Evolutionary conservation across 2,888 invertebrate genomes (phyloP), one percentile per base, ranked within the genome.

Genomic region (Apoderus coryli): DNA sequence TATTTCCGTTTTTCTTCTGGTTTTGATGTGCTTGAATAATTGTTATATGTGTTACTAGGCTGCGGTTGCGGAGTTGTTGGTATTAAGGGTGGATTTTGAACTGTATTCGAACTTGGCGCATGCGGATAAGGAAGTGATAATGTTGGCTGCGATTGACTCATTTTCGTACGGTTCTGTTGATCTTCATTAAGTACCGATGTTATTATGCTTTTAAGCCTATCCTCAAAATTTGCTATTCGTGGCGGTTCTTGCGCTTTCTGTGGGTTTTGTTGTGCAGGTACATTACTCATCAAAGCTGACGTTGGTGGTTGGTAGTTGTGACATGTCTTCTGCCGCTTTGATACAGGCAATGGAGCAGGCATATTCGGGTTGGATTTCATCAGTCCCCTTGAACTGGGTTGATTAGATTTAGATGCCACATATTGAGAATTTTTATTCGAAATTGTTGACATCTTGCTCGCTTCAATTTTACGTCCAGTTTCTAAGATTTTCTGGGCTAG

Each of bases 401-500:
- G 36, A 31, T 44, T 42, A 7, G 39, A 34, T 13, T 44, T 45
- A 3, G 37, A 26, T 23, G 24, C 26, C 16, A 40, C 27, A 24
- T 31, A 40, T 12, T 39, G 39, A 27, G 38, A 35, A 22, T 36
- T 35, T 39, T 45, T 43, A 22, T 40, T 44, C 27, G 31, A 42
- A 16, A 42, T 40, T 7, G 53, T 47, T 4, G 52, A 52, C 25
- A 72, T 61, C 57, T 82, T 79, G 22, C 79, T 80, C 4, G 85
- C 84, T 59, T 89, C 88, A 35, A 88, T 79, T 60, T 88, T 86
- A 2, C 88, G 65, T 4, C 88, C 86, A 0, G 84, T 85, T 57
- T 88, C 88, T 19, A 88, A 60, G 42, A 89, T 88, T 55, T 89
- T 89, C 55, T 84, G 82, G 1, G 88, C 88, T 31, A 88, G 60